phyloP scores from a whole-genome alignment of 2,888 invertebrate genomes.

The Morpho deidamia region DNA sequence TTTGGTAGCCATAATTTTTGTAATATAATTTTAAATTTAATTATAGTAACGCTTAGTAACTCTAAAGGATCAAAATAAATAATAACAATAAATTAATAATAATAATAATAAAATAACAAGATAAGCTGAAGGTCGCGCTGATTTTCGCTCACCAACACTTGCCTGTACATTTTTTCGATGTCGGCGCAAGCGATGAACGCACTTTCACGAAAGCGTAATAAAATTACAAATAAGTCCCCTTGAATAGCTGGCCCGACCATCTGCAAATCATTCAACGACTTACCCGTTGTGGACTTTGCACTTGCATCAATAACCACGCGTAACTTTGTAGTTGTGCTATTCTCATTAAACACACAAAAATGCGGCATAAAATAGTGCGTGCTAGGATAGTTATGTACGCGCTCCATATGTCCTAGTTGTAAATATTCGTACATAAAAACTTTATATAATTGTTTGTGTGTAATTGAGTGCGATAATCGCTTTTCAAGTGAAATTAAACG shows the following conservation, averaged over 20 bases:
- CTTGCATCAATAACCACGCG: slow-evolving; percentile 5
- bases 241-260: slow-evolving; percentile 26
- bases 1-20: slow-evolving; percentile 13
- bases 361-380: background rate
- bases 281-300: slow-evolving; percentile 13
- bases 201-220: slow-evolving; percentile 26
- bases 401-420: background rate
- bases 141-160: slow-evolving; percentile 5
- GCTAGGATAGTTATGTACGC: background rate
- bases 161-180: slow-evolving; percentile 29
- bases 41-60: background rate
- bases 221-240: slow-evolving; percentile 25
- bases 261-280: slow-evolving; percentile 25
- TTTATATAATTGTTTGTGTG: background rate
- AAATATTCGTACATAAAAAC: background rate
- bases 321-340: background rate
- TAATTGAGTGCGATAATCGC: background rate
- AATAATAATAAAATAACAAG: no score
- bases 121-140: slow-evolving; percentile 21
- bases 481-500: background rate
- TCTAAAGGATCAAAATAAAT: background rate
- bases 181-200: slow-evolving; percentile 25
- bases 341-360: background rate
- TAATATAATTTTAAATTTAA: slow-evolving; percentile 6
- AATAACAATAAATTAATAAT: no score